Conservation (phyloP, 1,140 invertebrate genomes). For the Mya arenaria region DNA sequence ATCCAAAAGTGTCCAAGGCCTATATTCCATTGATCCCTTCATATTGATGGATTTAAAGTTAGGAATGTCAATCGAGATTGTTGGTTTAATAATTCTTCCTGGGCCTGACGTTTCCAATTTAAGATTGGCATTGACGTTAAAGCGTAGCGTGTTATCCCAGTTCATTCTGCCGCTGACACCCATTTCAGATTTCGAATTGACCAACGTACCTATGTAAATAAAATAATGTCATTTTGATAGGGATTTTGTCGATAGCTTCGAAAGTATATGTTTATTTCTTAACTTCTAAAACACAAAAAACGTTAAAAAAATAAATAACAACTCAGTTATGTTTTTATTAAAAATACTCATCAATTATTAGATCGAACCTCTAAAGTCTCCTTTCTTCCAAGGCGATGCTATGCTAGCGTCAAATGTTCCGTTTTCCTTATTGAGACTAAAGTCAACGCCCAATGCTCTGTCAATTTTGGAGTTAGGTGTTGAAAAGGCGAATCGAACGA, state of each 20-base stretch:
- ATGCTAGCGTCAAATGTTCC: slow-evolving; percentile 72
- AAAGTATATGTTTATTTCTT: too few relatives aligned
- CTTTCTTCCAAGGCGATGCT: slow-evolving; percentile 79
- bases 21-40: slow-evolving; percentile 57
- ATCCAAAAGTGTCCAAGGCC: slow-evolving; percentile 50
- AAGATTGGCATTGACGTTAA: slow-evolving; percentile 60
- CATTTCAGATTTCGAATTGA: slow-evolving; percentile 59
- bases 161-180: slow-evolving; percentile 59
- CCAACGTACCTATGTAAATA: slow-evolving; percentile 63
- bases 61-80: slow-evolving; percentile 63
- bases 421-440: slow-evolving; percentile 73
- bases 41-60: slow-evolving; percentile 52
- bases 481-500: slow-evolving; percentile 74
- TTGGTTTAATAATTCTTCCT: slow-evolving; percentile 59
- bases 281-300: too few relatives aligned
- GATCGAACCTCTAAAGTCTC: slow-evolving; percentile 73
- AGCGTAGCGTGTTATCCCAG: slow-evolving; percentile 63
- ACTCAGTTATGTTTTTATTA: too few relatives aligned
- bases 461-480: slow-evolving; percentile 82
- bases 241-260: too few relatives aligned
- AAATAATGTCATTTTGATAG: too few relatives aligned
- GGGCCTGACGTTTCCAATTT: slow-evolving; percentile 48
- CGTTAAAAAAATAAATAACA: too few relatives aligned
- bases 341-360: too few relatives aligned
- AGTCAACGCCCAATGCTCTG: slow-evolving; percentile 77